Evolutionary conservation across 2,888 invertebrate species (phyloP), one percentile per base, ranked within the genome.

Genomic region (Sarcophaga variegata): DNA sequence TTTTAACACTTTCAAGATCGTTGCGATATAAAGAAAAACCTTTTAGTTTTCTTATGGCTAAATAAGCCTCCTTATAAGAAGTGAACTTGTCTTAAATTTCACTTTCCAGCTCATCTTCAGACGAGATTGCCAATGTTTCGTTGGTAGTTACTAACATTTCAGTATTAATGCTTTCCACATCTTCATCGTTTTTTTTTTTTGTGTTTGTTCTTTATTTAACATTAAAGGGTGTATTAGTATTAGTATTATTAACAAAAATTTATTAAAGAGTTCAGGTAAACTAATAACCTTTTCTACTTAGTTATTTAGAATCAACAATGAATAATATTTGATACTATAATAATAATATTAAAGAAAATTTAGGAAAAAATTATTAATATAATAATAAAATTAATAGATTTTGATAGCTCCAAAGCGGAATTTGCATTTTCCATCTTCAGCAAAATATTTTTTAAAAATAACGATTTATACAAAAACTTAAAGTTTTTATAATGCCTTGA

Each of bases 401-500:
- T 22, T 22, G 22, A 22, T 22, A 22, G 22, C 22, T 22, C 22
- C 22, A 22, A 22, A 22, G 22, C 6, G 6, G 37, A 37, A 37
- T 37, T 37, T 37, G 37, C 8, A 37, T 37, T 10, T 37, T 49
- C 49, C 64, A 64, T 75, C 45, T 63, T 25, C 63, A 63, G n/a
- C 20, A 63, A 62, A 74, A 60, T 63, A 25, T 54, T 66, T 66
- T 37, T 27, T 64, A 54, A 47, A 66, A 76, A 25, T 54, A 66
- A 64, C 4, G 63, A 75, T 49, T 63, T 63, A 4, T 59, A 10
- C 25, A 49, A 64, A 49, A 6, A 6, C 0, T 37, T 1, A 6
- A 63, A 45, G 47, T 49, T 49, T 63, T 25, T 75, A 63, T 74
- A 74, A 59, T 14, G 27, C 45, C 72, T 74, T 62, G 72, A 74